Evolutionary conservation across 1,140 invertebrate genomes (phyloP).

Genomic region (Ceratina japonica): DNA sequence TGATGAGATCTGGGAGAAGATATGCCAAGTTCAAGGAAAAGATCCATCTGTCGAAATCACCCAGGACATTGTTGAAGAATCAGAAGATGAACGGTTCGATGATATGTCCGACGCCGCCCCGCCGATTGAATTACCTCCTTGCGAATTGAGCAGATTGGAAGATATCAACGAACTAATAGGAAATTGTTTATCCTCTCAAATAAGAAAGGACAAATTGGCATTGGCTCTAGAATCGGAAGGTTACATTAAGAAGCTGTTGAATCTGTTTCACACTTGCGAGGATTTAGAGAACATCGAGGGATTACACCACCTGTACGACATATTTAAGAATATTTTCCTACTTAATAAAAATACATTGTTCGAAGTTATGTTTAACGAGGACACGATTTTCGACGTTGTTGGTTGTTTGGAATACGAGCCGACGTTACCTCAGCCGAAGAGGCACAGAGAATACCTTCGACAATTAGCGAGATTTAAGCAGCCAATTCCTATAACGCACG

Average conservation of each 20-base stretch:
- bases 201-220: conserved; percentile 96
- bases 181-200: conserved; percentile 89
- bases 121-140: conserved; percentile 95
- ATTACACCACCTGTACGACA: conserved; percentile 97
- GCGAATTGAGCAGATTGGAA: conserved; percentile 94
- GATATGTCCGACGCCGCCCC: conserved; percentile 95
- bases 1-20: conserved; percentile 99
- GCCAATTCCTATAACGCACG: conserved; percentile 97
- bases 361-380: conserved; percentile 98
- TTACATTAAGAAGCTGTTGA: conserved; percentile 97
- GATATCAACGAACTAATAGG: conserved; percentile 96
- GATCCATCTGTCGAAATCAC: conserved; percentile 99
- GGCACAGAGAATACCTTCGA: conserved; percentile 97
- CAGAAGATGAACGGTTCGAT: conserved; percentile 98
- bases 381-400: conserved; percentile 98
- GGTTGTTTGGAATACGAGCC: conserved; percentile 99
- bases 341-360: conserved; percentile 98
- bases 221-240: conserved; percentile 96
- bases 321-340: conserved; percentile 99
- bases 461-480: conserved; percentile 94
- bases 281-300: conserved; percentile 97
- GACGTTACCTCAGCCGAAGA: conserved; percentile 88
- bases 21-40: conserved; percentile 99
- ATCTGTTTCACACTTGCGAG: conserved; percentile 98
- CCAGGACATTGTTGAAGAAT: conserved; percentile 98